Evolutionary conservation across 92 coral and sea anemone species (phyloP), one percentile per base, ranked within the genome.

Genomic region (Epizoanthus scotinus): DNA sequence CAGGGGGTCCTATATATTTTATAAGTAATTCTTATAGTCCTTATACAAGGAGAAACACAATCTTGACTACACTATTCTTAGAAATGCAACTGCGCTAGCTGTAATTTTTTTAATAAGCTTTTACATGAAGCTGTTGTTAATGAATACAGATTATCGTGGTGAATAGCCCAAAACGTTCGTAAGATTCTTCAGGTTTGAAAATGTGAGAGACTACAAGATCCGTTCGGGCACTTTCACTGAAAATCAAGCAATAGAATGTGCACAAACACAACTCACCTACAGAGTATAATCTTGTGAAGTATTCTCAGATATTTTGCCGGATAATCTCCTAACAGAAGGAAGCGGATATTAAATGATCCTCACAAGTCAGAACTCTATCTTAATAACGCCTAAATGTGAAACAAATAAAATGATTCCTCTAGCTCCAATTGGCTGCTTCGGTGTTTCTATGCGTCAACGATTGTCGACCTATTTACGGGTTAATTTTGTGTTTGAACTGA

Each of bases 361-460:
- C 28, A 68, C 73, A 68, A 56, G 28, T 68, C 5, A 3, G 14
- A 20, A 42, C 73, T 68, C 47, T 10, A 53, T 27, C 36, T 42
- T 68, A 68, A 40, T 68, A 38, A 68, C 73, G 56, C 13, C 56
- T 29, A 19, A n/a, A 20, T 18, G 73, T 20, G 73, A 68, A 38
- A 42, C 55, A 42, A 68, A 21, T 24, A 68, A n/a, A 38, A 44
- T 34, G 8, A 36, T 9, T 68, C 20, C 73, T 47, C 53, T 68
- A 68, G 22, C 17, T 68, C 44, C 53, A 38, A 38, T 68, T 34
- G 73, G 28, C 5, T 20, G 14, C 40, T 20, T 25, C 17, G 22
- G 42, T 68, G 5, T 28, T 68, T 68, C 73, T 53, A 31, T 42
- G 29, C 3, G 56, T 53, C 55, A 53, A 34, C 73, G 47, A 65